Percentiles rank a stretch among this genome's conserved stretches.
These are phyloP conservation scores for Tenebrio molitor DNA, from an alignment of 1,140 invertebrate genomes.

Conservation along the genomic window DNA sequence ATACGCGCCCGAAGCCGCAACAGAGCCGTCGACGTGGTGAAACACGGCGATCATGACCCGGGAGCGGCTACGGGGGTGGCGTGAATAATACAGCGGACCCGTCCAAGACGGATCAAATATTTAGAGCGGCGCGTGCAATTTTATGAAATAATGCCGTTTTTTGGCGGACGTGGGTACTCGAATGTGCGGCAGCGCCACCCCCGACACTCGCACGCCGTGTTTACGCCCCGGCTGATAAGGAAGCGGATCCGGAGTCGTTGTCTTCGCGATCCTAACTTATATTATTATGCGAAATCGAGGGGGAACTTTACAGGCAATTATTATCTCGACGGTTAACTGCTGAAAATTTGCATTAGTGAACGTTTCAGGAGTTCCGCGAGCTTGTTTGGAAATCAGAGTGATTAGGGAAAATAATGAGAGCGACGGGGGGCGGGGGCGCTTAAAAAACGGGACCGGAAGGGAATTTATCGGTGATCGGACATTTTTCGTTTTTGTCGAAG, in stretches of 20 bases:
- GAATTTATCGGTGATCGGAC: no score
- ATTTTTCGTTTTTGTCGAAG: no score
- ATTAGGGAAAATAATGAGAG: conserved; percentile 28
- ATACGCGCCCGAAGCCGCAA: not conserved
- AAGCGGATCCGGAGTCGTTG: not conserved
- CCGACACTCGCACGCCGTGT: no score
- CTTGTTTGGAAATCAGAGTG: conserved; percentile 28
- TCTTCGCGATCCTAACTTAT: conserved; percentile 5
- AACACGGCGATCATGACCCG: not conserved
- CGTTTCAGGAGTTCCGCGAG: conserved; percentile 17
- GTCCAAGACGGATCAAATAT: not conserved
- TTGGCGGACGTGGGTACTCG: not conserved
- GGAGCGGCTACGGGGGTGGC: not conserved
- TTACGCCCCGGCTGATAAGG: no score
- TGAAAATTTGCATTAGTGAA: conserved; percentile 37
- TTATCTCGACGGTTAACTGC: conserved; percentile 38
- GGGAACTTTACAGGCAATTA: conserved; percentile 25
- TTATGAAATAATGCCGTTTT: not conserved
- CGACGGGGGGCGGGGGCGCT: no score
- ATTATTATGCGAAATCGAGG: no score
- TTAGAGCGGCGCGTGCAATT: not conserved
- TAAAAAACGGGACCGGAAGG: no score
- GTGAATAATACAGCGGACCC: not conserved
- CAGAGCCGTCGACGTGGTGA: not conserved
- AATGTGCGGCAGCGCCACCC: not conserved